Conservation (phyloP, 2,888 invertebrate genomes). For the Resseliella maxima region DNA sequence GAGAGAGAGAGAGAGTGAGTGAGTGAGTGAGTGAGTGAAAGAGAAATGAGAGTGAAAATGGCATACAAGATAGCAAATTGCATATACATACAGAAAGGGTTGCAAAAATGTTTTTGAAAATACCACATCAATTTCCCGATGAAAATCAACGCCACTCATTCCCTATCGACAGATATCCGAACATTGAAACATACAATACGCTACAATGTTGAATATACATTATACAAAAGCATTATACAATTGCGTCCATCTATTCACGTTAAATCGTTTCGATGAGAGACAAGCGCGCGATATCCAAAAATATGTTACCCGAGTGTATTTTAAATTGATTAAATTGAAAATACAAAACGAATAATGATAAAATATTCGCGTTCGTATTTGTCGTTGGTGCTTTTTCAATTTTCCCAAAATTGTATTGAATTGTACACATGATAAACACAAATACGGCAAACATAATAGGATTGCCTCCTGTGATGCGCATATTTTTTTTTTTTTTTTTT, state of each 20-base stretch:
- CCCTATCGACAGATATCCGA: not conserved
- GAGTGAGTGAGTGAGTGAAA: no score
- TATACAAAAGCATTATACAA: no score
- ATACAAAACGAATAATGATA: constrained; percentile 43
- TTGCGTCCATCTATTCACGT: not conserved
- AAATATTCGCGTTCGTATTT: not conserved
- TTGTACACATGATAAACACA: not conserved
- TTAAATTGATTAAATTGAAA: constrained; percentile 55
- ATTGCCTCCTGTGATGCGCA: not conserved
- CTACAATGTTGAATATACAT: not conserved
- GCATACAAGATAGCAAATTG: no score
- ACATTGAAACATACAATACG: not conserved
- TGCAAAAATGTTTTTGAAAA: constrained; percentile 37
- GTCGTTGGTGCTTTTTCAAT: not conserved
- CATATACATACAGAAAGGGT: not conserved
- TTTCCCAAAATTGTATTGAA: not conserved
- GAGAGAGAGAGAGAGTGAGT: no score
- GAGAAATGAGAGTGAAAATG: no score
- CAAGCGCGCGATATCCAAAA: not conserved
- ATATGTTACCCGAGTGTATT: constrained; percentile 46
- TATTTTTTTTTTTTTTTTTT: not conserved
- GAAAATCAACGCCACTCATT: not conserved
- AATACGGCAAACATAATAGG: constrained; percentile 15
- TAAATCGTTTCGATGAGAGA: not conserved
- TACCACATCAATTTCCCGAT: not conserved